phyloP scores from a whole-genome alignment of 2,797 vertebrate species.

The Lithobates pipiens region DNA sequence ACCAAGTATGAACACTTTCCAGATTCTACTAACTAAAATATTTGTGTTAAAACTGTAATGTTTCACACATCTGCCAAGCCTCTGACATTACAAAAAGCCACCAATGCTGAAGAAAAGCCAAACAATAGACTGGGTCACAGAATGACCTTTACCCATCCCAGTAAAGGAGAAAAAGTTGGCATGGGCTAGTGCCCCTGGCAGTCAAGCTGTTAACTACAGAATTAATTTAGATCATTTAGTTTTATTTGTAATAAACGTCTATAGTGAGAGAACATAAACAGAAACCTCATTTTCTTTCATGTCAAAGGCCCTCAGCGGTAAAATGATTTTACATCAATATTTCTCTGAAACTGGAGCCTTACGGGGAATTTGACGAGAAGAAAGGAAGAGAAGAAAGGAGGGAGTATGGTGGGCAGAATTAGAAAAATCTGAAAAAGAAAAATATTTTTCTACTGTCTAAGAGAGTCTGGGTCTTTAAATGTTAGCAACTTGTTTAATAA shows the following conservation, averaged over 20 bases:
- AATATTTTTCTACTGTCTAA: constrained; percentile 58
- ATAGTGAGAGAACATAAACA: constrained; percentile 32
- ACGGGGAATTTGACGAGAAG: constrained; percentile 33
- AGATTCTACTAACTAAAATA: constrained; percentile 54
- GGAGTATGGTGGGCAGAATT: constrained; percentile 13
- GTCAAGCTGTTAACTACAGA: constrained; percentile 2
- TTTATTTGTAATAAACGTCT: constrained; percentile 32
- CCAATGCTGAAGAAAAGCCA: constrained; percentile 5
- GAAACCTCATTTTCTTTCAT: constrained; percentile 39
- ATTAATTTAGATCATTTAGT: not conserved
- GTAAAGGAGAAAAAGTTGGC: not conserved
- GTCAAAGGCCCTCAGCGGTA: constrained; percentile 28
- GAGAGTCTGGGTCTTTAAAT: constrained; percentile 47
- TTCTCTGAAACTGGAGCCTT: constrained; percentile 49
- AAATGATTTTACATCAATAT: constrained; percentile 50
- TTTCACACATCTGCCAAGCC: constrained; percentile 39
- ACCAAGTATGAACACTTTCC: constrained; percentile 22
- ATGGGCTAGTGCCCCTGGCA: not conserved
- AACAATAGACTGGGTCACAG: not conserved
- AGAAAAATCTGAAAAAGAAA: constrained; percentile 56
- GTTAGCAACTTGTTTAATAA: constrained; percentile 57
- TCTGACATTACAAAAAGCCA: not conserved
- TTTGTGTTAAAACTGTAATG: constrained; percentile 37
- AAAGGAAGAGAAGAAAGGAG: constrained; percentile 6
- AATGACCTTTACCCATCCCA: not conserved